Base-by-base conservation (phyloP, 2,797 vertebrate species). In the Limosa lapponica region DNA sequence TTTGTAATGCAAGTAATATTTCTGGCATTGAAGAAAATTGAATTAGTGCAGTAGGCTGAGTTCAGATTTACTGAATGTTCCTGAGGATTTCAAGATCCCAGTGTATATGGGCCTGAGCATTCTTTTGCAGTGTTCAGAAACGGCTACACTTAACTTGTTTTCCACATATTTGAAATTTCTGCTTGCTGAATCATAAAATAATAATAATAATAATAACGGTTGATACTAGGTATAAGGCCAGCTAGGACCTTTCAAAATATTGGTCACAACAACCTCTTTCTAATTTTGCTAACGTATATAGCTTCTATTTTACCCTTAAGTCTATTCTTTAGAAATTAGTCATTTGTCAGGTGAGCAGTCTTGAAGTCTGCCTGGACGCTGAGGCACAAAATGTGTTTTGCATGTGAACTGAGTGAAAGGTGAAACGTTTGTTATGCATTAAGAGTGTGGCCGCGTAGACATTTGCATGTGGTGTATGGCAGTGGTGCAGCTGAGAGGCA, bases 111-210 rank as follows among this genome's bases (percentile, higher is more conserved):
- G 43, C 84, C 36, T 46, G 36, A 69, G 16, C 36, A 8, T 83
- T 96, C 27, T 39, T 91, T 59, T 46, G 8, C 19, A 77, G 48
- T n/a, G 27, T 74, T 89, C 54, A 84, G 52, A 71, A 85, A 23
- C 9, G 43, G 65, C 55, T 75, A 6, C 41, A 3, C 5, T 65
- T 58, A 25, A 36, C 13, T 10, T 51, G 25, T 62, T 88, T 83
- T 55, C 25, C 25, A n/a, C 8, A 11, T 18, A 48, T 80, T 55
- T 82, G 5, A 36, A 44, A 57, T 71, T 39, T 74, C 49, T 83
- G 44, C 25, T 15, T 77, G 32, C 41, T 81, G 37, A 91, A 72
- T 55, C 9, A 2, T 71, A 62, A 55, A n/a, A n/a, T n/a, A n/a
- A 44, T 66, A 77, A 55, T 28, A 62, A 37, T 32, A 43, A 43